Base-by-base conservation (phyloP, 2,113 vertebrate genomes). In the Capreolus pygargus region DNA sequence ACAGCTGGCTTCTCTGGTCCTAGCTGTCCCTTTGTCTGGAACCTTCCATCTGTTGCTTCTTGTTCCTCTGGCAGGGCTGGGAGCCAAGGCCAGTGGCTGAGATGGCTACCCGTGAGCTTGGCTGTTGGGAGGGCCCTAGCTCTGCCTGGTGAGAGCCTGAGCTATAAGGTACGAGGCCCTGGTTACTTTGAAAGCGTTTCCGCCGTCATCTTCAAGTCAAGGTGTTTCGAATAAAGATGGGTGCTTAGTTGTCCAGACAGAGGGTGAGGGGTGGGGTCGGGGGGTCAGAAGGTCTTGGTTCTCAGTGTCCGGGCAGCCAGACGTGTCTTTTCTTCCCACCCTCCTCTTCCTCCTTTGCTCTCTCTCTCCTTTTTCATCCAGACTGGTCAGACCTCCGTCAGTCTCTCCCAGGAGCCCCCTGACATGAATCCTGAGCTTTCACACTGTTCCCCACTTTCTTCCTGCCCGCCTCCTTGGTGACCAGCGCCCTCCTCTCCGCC, bases 381-480 rank as follows among this genome's bases (percentile, higher is more conserved):
- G 43, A 33, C 30, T 52, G 86, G 61, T 91, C 55, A 45, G 76
- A 85, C 58, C 87, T 94, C 25, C 13, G 3, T 58, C 25, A 64
- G 23, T 86, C 55, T 87, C 2, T 89, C 0, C 0, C 8, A 57
- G 58, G 64, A 95, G 54, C 57, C 58, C 92, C 67, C 55, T 94
- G 84, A 87, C 33, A 1, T 0, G 64, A 91, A 95, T 91, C 95
- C 91, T 87, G 13, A 95, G 87, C 95, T 97, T 95, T 84, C 61
- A 39, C 28, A 8, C 70, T 84, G 47, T 67, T 97, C 61, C 45
- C 74, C 60, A 58, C 76, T 95, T 98, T 98, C 85, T 96, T 97
- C 39, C 90, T 86, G 94, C 47, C 78, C 54, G 94, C 57, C 3
- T 43, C 58, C 54, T 57, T 11, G 39, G 76, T 67, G 33, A 81